Conservation (phyloP, 2,888 invertebrate genomes). For the Meganola albula region DNA sequence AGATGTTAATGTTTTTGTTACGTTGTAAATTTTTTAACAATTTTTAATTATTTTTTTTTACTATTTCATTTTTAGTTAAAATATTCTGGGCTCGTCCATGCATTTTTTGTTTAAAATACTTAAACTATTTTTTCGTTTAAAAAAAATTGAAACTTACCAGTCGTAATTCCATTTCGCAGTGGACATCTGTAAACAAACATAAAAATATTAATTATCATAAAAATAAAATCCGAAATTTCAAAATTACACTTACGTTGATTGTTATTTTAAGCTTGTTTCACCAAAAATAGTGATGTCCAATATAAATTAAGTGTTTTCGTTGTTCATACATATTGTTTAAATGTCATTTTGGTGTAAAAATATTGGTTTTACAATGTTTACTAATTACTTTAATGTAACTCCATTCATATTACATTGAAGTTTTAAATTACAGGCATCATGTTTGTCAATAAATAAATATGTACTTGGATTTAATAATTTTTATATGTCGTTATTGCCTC, state of each 20-base stretch:
- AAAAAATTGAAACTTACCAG: conserved; percentile 32
- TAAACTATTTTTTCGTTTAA: too few relatives aligned
- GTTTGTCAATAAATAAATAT: neutral
- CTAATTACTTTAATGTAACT: conserved; percentile 32
- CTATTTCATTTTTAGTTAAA: too few relatives aligned
- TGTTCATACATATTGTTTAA: conserved; percentile 26
- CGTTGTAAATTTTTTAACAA: too few relatives aligned
- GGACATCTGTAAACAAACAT: conserved; percentile 45
- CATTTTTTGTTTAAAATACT: too few relatives aligned
- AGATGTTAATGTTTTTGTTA: too few relatives aligned
- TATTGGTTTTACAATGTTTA: conserved; percentile 29
- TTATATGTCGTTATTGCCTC: too few relatives aligned
- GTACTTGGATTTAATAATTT: neutral
- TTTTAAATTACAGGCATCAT: conserved; percentile 1
- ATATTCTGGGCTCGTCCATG: too few relatives aligned
- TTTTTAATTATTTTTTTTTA: too few relatives aligned
- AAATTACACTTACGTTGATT: conserved; percentile 23
- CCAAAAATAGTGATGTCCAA: conserved; percentile 44
- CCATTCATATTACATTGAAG: conserved; percentile 18
- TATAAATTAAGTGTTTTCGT: conserved; percentile 36
- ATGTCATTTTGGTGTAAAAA: conserved; percentile 28
- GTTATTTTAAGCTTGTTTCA: conserved; percentile 22
- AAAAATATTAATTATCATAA: neutral
- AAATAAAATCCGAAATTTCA: neutral
- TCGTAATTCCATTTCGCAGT: conserved; percentile 24